phyloP scores from a whole-genome alignment of 2,888 invertebrate genomes.

The Papilio protenor region DNA sequence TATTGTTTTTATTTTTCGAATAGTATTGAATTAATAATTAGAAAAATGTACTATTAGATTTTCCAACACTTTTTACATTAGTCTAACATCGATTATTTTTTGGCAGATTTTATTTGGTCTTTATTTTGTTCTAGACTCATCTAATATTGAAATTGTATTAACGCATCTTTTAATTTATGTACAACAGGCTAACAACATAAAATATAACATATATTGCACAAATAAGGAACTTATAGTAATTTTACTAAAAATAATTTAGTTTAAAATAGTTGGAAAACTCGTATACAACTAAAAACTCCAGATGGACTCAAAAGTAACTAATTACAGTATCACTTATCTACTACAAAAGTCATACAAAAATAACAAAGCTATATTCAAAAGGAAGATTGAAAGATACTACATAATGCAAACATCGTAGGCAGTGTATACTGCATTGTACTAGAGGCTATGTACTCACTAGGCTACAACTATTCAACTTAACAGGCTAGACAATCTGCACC shows the following conservation, averaged over 20 bases:
- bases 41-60: background rate
- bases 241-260: background rate
- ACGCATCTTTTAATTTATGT: background rate
- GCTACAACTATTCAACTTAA: conserved; percentile 17
- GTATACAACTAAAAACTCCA: background rate
- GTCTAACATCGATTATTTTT: conserved; percentile 19
- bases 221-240: background rate
- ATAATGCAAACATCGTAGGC: conserved; percentile 6
- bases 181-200: background rate
- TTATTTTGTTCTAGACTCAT: conserved; percentile 18
- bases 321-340: background rate
- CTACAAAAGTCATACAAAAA: conserved; percentile 22
- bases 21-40: background rate
- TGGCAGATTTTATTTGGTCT: conserved; percentile 37
- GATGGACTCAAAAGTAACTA: background rate
- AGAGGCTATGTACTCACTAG: conserved; percentile 17
- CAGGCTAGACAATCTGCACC: background rate
- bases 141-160: conserved; percentile 7
- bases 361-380: conserved; percentile 22
- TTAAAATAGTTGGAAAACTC: background rate
- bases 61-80: background rate
- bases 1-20: background rate
- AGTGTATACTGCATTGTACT: conserved; percentile 4
- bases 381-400: conserved; percentile 11
- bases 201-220: conserved; percentile 7